A percentile compares a stretch with the other conserved stretches of the same genome.
Evolutionary conservation across 2,888 invertebrate genomes (phyloP).

Genomic region (Argyra leucocephala): DNA sequence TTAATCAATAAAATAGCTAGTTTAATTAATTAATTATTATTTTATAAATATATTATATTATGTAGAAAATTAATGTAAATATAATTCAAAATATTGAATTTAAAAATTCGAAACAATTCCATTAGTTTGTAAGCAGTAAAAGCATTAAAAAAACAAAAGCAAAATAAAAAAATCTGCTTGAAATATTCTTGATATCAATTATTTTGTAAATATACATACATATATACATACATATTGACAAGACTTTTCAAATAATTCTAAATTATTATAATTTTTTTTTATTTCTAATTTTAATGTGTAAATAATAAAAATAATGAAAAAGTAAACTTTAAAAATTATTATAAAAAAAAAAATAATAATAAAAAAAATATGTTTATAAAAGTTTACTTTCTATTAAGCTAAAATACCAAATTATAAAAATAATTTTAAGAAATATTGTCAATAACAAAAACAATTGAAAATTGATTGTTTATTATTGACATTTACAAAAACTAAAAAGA

Average conservation of each 20-base stretch:
- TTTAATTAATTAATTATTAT: too few relatives aligned
- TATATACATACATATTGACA: too few relatives aligned
- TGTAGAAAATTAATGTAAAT: not conserved
- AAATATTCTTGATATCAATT: not conserved
- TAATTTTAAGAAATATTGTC: too few relatives aligned
- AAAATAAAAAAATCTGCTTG: not conserved
- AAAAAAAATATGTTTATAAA: not conserved
- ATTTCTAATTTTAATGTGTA: not conserved
- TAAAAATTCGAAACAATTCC: not conserved
- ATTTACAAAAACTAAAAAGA: too few relatives aligned
- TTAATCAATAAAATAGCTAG: too few relatives aligned
- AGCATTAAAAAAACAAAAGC: not conserved
- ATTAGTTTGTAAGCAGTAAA: not conserved
- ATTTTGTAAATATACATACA: not conserved
- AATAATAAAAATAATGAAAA: not conserved
- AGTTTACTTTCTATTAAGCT: not conserved
- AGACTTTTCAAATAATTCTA: not conserved
- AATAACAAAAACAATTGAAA: too few relatives aligned
- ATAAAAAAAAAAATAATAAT: not conserved
- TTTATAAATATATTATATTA: too few relatives aligned
- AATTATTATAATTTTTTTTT: not conserved
- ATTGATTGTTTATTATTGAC: too few relatives aligned
- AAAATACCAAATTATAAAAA: not conserved
- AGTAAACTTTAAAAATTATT: not conserved
- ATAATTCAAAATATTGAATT: too few relatives aligned